Base-by-base conservation (phyloP, 2,888 invertebrate species). In the Philaethria dido region DNA sequence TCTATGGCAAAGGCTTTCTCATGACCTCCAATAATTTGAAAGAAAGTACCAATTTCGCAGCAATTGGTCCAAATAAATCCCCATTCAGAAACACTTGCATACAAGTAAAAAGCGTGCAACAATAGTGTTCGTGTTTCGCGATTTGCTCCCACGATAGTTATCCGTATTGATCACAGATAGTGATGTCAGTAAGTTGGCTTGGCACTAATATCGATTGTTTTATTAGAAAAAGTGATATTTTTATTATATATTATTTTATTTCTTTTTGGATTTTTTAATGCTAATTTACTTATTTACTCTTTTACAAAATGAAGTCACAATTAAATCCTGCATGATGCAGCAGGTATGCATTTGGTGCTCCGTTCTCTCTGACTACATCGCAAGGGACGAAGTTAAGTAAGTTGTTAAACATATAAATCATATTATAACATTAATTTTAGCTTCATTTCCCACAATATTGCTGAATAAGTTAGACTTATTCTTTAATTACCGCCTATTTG, bases 131-230 rank as follows among this genome's bases (percentile, higher is more conserved):
- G 69, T 72, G 69, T 64, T 68, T 68, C 61, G 69, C 69, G 69
- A 72, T 68, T 52, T 67, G 66, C 69, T 72, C 74, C 70, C 74
- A 74, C 74, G 74, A 68, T 68, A 59, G 47, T 68, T 65, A 72
- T 68, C 69, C 60, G 69, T 18, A 60, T 50, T 63, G 71, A 70
- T 65, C 68, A 44, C 61, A 54, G 69, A 66, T 69, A 69, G 65
- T 64, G 70, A 52, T 52, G 64, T 63, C 45, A 42, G 52, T 59
- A 33, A 50, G 66, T 25, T 55, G 54, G 64, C 59, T 33, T 52
- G 55, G 39, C 47, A 62, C 55, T 48, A 39, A 69, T 60, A 64
- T 52, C 69, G 68, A 70, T 71, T 62, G 42, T 65, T 60, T 48
- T 64, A 62, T 69, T 68, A 63, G 68, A 61, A 68, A 18, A 29